Evolutionary conservation across 2,797 vertebrate genomes (phyloP), one percentile per base, ranked within the genome.

Genomic region (Pipistrellus pipistrellus): DNA sequence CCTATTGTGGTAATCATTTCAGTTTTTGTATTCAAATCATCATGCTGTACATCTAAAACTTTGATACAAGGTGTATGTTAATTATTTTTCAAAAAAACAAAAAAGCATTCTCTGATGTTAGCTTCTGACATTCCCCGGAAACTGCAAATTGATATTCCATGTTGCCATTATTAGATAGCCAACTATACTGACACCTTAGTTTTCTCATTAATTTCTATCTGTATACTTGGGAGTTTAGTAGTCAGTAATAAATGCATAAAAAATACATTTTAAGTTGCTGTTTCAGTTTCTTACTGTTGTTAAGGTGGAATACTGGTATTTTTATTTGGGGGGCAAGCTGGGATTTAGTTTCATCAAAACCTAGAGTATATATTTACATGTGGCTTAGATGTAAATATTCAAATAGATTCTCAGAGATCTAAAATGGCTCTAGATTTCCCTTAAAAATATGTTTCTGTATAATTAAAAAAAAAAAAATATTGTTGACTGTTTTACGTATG

Each of bases 71-170:
- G 53, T 55, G 8, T 23, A 55, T 81, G 41, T 78, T 8, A 71
- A 4, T 73, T 83, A 88, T 76, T 93, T 93, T 32, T 57, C 51
- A 87, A 8, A 86, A 72, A 83, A 88, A 75, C 46, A 38, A 27
- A 64, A n/a, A 21, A 51, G 25, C 10, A 41, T 72, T 94, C 9
- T 93, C 20, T 87, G 68, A 27, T 66, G 23, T 78, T 78, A 75
- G 27, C 86, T 3, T 18, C 20, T 78, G 59, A 77, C 73, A 85
- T 38, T 96, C 38, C 88, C 75, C 92, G 80, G 76, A 96, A 73
- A 89, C 41, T 32, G 13, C 25, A n/a, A 30, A 55, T 9, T 80
- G 25, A 82, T 38, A 88, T 18, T 77, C 23, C 5, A 23, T 64
- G 20, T 75, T 92, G 38, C 83, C 78, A 46, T 82, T 85, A 75